Base-by-base conservation (phyloP, 2,888 invertebrate genomes). In the Meteorus colon region DNA sequence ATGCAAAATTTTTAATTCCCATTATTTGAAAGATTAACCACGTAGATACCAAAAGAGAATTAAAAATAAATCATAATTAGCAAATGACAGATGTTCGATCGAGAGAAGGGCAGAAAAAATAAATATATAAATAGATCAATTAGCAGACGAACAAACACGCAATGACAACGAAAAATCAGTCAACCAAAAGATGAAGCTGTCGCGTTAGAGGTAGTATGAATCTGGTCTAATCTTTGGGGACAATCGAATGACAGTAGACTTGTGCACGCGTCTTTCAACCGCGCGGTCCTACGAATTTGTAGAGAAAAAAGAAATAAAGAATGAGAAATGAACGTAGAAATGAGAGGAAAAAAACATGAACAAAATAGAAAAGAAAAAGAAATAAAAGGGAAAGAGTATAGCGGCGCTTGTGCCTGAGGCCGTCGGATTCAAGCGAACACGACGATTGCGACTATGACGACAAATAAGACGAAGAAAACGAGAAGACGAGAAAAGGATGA, bases 371-470 rank as follows among this genome's bases (percentile, higher is more conserved):
- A 70, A 37, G 66, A 65, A 51, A 60, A 59, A 65, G 24, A 71
- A 37, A 34, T 69, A 69, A 55, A 34, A 65, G 45, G 59, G 74
- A 41, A 45, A 75, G 45, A 67, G 62, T 73, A 59, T 63, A 67
- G 72, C 60, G 79, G 75, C 67, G 79, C 76, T 71, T 76, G 75
- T 79, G 63, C 59, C 51, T 48, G 48, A 77, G 73, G 65, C 66
- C 68, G 73, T 62, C 66, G 67, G 71, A 55, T 48, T 51, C 37
- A n/a, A 24, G 62, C 29, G 12, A 31, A 34, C 60, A 59, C 65
- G 59, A 19, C 37, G 34, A 37, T 55, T 19, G 68, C 55, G 48
- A 68, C 41, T 41, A 41, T 41, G 41, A 41, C 41, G 10, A 55
- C 19, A 19, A 55, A 55, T 55, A 55, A 55, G 55, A 55, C 55